Percentiles rank a stretch among this genome's conserved stretches.
Conservation (phyloP, 1,140 invertebrate genomes). For the Dreissena polymorpha region DNA sequence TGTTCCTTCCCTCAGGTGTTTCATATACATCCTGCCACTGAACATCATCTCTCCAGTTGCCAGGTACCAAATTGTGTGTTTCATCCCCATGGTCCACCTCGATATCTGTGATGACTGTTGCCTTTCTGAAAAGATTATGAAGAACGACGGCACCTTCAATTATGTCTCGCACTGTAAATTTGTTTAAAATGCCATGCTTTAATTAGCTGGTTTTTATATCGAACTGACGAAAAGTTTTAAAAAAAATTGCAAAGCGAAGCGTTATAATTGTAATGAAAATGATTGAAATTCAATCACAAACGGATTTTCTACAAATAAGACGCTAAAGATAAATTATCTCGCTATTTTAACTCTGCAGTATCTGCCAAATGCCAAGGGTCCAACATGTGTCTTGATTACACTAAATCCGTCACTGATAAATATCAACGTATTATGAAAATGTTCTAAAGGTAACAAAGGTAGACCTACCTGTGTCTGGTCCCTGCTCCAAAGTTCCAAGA, state of each 20-base stretch:
- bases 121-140: slow-evolving; percentile 44
- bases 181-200: not conserved
- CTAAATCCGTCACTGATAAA: too few relatives aligned
- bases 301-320: too few relatives aligned
- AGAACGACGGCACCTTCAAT: slow-evolving; percentile 43
- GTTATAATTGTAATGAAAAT: too few relatives aligned
- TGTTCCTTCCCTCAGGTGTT: slow-evolving; percentile 30
- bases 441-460: not conserved
- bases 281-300: too few relatives aligned
- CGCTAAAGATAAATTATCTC: too few relatives aligned
- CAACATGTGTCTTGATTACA: too few relatives aligned
- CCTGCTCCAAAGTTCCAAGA: slow-evolving; percentile 42
- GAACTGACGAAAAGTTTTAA: not conserved
- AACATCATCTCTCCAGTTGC: slow-evolving; percentile 29
- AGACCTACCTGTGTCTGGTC: slow-evolving; percentile 32
- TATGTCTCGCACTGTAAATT: slow-evolving; percentile 35
- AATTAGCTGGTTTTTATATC: not conserved
- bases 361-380: too few relatives aligned
- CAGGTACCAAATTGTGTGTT: slow-evolving; percentile 47
- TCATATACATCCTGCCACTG: slow-evolving; percentile 19
- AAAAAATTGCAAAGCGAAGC: not conserved
- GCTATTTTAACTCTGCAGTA: too few relatives aligned
- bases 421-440: slow-evolving; percentile 5
- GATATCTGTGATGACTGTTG: slow-evolving; percentile 22
- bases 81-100: slow-evolving; percentile 49